Conservation (phyloP, 2,888 invertebrate genomes). For the Rhaphigaster nebulosa region DNA sequence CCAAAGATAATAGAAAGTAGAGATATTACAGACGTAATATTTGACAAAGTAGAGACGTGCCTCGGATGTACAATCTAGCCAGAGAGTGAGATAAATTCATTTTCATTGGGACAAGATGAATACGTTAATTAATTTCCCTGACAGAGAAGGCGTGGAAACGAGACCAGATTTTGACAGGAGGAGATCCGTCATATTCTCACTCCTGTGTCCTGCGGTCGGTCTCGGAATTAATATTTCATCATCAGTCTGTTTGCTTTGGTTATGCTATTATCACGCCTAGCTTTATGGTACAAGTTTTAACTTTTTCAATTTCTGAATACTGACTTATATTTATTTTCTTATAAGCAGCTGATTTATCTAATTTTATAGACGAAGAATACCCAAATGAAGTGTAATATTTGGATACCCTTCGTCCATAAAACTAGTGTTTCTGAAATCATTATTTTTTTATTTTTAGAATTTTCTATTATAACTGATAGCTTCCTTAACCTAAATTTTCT, state of each 20-base stretch:
- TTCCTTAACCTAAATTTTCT: too few species aligned
- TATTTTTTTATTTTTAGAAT: too few species aligned
- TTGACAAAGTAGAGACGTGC: background rate
- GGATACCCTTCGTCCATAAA: too few species aligned
- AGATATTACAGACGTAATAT: background rate
- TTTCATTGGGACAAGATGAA: conserved; percentile 29
- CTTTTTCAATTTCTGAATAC: background rate
- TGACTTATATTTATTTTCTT: too few species aligned
- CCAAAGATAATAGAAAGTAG: too few species aligned
- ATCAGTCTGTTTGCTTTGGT: background rate
- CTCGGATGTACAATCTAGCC: background rate
- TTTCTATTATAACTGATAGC: too few species aligned
- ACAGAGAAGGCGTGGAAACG: background rate
- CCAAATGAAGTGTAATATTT: too few species aligned
- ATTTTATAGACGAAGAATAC: too few species aligned
- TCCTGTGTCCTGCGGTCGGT: background rate
- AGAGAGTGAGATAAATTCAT: background rate
- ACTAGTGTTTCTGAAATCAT: too few species aligned
- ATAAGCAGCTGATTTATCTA: too few species aligned
- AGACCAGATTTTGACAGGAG: conserved; percentile 7
- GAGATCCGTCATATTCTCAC: conserved; percentile 30
- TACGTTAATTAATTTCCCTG: conserved; percentile 7
- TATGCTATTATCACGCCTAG: background rate
- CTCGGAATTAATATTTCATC: background rate
- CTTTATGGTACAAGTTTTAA: background rate